Evolutionary conservation across 1,140 invertebrate genomes (phyloP).

Genomic region (Drosophila tristis): DNA sequence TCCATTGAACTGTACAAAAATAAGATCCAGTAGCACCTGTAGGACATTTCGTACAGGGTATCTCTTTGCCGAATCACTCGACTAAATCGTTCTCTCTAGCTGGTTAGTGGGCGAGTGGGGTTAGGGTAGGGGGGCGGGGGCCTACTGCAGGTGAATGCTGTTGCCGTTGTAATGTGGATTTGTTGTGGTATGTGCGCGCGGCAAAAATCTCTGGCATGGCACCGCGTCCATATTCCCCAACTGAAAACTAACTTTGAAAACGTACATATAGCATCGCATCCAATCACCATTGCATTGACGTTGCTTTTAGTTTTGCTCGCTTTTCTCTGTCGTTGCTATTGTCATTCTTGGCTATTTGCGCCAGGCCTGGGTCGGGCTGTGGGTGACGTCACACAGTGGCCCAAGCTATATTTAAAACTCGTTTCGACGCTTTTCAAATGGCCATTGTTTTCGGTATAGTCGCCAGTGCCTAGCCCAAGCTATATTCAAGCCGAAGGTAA

Average conservation of each 20-base stretch:
- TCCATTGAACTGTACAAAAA: no score
- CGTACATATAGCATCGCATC: constrained; percentile 24
- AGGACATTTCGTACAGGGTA: no score
- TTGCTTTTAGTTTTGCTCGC: constrained; percentile 53
- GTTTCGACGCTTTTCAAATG: constrained; percentile 53
- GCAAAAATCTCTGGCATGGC: constrained; percentile 57
- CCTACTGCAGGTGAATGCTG: constrained; percentile 55
- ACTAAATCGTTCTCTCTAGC: not conserved
- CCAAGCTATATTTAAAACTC: constrained; percentile 64
- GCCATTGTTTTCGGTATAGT: constrained; percentile 55
- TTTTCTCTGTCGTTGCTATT: constrained; percentile 25
- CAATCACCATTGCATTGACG: constrained; percentile 41
- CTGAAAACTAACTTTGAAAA: constrained; percentile 61
- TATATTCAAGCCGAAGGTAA: not conserved
- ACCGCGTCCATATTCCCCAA: constrained; percentile 50
- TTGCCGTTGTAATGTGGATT: constrained; percentile 59
- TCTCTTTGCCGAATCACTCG: no score
- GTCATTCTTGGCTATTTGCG: constrained; percentile 47
- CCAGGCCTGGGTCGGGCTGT: constrained; percentile 6
- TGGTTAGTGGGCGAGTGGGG: constrained; percentile 5
- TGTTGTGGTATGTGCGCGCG: constrained; percentile 67
- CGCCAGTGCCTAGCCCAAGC: constrained; percentile 20
- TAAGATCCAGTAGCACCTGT: no score
- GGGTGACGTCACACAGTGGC: constrained; percentile 64
- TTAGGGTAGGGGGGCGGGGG: constrained; percentile 20